Evolutionary conservation across 2,888 invertebrate genomes (phyloP), one percentile per base, ranked within the genome.

Genomic region (Chironomus tentans): DNA sequence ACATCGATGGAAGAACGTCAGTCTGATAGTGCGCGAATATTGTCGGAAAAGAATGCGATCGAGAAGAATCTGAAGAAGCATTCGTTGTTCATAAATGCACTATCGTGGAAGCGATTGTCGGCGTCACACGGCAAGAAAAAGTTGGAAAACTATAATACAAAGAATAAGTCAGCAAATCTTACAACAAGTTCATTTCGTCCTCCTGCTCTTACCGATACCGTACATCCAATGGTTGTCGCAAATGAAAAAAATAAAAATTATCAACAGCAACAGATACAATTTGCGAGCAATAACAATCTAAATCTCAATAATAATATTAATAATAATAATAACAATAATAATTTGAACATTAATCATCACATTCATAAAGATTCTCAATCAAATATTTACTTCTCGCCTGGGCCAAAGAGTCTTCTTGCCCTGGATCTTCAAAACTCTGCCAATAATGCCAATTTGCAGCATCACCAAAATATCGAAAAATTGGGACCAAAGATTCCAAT

Each of bases 31-130:
- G 90, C 92, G 79, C 87, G 91, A 79, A 92, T 93, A 80, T 91
- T 93, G 81, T 91, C 92, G 76, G 94, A 94, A 83, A 94, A 94
- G 83, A 92, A 91, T 81, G 92, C 93, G 7, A 86, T 94, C 77
- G 94, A 94, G 83, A 94, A 94, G 84, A 93, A 92, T 82, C 87
- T 95, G 78, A 97, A 96, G 85, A 95, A 97, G 81, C 97, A 97
- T 82, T 95, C 97, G 78, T 85, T 97, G 77, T 96, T 97, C 84
- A 94, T 97, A 79, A 97, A 96, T 85, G 96, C 95, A 24, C 86
- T 97, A 38, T 95, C 96, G 79, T 97, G 97, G 97, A 97, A 96
- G 84, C 90, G 95, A 85, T 94, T 97, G 82, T 94, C 94, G 72
- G 90, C 94, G 70, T 93, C 92, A 81, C 95, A 95, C 82, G 94